These are phyloP conservation scores for Trichogramma evanescens DNA, from an alignment of 2,888 invertebrate species.

Conservation along the genomic window DNA sequence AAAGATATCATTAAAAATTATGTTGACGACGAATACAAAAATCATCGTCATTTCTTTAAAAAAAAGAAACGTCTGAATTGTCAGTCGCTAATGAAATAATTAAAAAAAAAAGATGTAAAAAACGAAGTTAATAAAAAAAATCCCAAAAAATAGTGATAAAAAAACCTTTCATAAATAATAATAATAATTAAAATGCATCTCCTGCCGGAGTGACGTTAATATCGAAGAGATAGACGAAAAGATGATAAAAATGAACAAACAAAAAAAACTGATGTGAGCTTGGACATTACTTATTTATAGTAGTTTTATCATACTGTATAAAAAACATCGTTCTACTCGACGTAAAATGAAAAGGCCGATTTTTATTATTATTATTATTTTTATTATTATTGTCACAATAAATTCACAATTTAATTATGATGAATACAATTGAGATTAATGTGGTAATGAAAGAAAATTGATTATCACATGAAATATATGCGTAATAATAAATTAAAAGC, in stretches of 20 bases:
- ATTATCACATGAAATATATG: background rate
- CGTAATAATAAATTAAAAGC: background rate
- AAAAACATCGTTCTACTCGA: conserved; percentile 15
- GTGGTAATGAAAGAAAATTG: background rate
- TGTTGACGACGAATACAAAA: background rate
- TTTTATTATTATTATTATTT: background rate
- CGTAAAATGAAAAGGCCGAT: background rate
- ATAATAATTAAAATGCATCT: background rate
- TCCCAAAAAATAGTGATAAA: too few relatives aligned
- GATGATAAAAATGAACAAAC: background rate
- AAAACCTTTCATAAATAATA: too few relatives aligned
- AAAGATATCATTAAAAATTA: background rate
- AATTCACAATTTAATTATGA: too few relatives aligned
- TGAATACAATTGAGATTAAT: too few relatives aligned
- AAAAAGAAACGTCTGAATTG: conserved; percentile 18
- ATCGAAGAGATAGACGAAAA: conserved; percentile 1
- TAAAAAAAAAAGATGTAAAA: too few relatives aligned
- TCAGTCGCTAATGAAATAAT: conserved; percentile 2
- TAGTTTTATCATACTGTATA: background rate
- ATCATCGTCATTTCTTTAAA: background rate
- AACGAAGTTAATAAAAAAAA: too few relatives aligned
- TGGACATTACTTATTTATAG: too few relatives aligned
- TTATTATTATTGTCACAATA: too few relatives aligned
- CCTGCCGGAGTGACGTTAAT: background rate
- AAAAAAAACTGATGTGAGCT: too few relatives aligned